phyloP scores from a whole-genome alignment of 2,888 invertebrate species.

The Scotopteryx bipunctaria region DNA sequence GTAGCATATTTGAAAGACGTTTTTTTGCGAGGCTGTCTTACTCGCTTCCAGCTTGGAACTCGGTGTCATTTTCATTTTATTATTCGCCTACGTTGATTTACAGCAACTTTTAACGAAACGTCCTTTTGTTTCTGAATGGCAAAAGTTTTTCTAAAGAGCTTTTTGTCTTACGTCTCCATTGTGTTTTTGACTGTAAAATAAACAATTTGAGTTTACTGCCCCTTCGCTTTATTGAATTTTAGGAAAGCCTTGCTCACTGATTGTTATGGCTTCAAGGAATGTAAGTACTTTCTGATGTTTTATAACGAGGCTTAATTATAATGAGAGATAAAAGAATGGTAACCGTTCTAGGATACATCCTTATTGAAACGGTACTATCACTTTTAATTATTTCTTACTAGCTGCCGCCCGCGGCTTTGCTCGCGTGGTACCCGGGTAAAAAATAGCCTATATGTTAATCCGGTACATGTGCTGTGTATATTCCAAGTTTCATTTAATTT shows the following conservation, averaged over 20 bases:
- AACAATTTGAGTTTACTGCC: slow-evolving; percentile 69
- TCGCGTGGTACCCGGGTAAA: too few relatives aligned
- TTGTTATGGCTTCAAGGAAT: too few relatives aligned
- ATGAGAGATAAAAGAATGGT: too few relatives aligned
- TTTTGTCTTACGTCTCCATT: slow-evolving; percentile 72
- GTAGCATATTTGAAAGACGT: background rate
- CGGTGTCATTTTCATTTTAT: slow-evolving; percentile 54
- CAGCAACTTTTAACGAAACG: slow-evolving; percentile 64
- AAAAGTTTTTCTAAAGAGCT: slow-evolving; percentile 68
- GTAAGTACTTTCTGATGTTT: background rate
- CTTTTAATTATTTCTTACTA: too few relatives aligned
- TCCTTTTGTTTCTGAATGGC: slow-evolving; percentile 67
- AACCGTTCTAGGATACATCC: too few relatives aligned
- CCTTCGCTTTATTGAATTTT: slow-evolving; percentile 54
- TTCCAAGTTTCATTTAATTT: too few relatives aligned
- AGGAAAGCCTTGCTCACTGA: slow-evolving; percentile 43
- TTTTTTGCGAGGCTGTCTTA: too few relatives aligned
- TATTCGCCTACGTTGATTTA: slow-evolving; percentile 68
- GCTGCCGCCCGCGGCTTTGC: too few relatives aligned
- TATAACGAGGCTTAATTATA: background rate
- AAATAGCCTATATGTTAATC: too few relatives aligned
- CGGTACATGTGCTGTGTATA: too few relatives aligned
- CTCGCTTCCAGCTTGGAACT: slow-evolving; percentile 39
- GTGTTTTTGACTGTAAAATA: slow-evolving; percentile 64
- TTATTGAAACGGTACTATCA: too few relatives aligned